phyloP scores from a whole-genome alignment of 2,888 invertebrate species.

The Acanthosepion pharaonis region DNA sequence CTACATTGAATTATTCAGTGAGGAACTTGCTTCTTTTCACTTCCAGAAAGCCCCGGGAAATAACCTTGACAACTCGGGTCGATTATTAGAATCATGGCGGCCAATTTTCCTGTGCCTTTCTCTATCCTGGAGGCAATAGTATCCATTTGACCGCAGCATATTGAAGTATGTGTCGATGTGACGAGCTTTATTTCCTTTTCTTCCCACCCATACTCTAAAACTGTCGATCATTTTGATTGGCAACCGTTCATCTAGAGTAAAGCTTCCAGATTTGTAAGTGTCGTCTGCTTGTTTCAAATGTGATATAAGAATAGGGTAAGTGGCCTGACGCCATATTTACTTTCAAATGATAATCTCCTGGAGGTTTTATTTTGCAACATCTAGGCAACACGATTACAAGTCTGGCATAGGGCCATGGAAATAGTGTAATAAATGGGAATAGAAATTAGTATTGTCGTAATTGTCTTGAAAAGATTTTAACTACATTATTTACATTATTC shows the following conservation, averaged over 20 bases:
- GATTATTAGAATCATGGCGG: background rate
- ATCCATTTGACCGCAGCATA: background rate
- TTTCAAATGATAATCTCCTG: background rate
- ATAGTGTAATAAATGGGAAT: background rate
- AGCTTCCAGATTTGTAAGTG: background rate
- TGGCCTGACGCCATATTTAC: background rate
- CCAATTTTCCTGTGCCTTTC: background rate
- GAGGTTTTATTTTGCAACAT: background rate
- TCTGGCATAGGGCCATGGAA: background rate
- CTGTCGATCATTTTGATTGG: background rate
- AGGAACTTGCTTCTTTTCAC: background rate
- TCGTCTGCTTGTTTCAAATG: background rate
- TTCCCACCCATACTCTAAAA: background rate
- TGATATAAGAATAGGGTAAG: background rate
- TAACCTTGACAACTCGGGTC: background rate
- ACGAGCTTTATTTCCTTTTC: background rate
- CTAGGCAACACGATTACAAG: too few species aligned
- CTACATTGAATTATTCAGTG: background rate
- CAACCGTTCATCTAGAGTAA: background rate
- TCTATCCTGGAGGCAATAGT: background rate
- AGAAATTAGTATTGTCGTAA: background rate
- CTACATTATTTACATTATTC: too few species aligned
- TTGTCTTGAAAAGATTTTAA: too few species aligned
- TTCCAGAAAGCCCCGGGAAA: background rate
- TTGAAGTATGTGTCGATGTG: background rate